Percentiles rank a stretch among this genome's conserved stretches.
These are phyloP conservation scores for Frankliniella intonsa DNA, from an alignment of 2,888 invertebrate species.

Conservation along the genomic window DNA sequence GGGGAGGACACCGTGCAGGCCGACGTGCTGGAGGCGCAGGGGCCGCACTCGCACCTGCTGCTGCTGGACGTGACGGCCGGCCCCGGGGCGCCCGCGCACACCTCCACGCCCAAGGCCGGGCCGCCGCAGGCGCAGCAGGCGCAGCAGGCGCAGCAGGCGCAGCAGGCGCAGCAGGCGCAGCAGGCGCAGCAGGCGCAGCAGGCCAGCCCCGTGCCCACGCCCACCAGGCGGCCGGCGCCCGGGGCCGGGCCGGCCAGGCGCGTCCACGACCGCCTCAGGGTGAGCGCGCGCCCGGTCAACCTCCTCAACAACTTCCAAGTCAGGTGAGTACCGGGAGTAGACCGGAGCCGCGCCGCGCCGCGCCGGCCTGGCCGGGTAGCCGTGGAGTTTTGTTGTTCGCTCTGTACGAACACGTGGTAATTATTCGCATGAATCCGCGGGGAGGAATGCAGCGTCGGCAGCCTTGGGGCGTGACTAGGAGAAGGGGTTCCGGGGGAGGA, in stretches of 20 bases:
- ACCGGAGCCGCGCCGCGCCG: no score
- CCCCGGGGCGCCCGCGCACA: background rate
- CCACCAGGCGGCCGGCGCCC: background rate
- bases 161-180: background rate
- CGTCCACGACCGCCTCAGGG: background rate
- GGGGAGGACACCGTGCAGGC: slow-evolving; percentile 1
- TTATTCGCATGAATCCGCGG: background rate
- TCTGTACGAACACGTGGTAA: no score
- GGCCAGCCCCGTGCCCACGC: background rate
- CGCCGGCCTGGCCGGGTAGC: background rate
- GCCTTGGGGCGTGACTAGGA: background rate
- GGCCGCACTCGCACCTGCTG: background rate
- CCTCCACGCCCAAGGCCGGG: background rate
- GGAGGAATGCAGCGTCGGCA: background rate
- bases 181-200: background rate
- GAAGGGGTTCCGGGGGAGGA: background rate
- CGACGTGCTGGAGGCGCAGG: background rate
- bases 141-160: background rate
- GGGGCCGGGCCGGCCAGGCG: background rate
- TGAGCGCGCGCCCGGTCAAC: slow-evolving; percentile 9
- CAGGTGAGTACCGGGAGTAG: background rate
- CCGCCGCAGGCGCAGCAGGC: background rate
- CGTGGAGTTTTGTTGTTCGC: background rate
- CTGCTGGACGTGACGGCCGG: slow-evolving; percentile 12
- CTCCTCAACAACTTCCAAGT: background rate